These are phyloP conservation scores for Uloborus diversus DNA, from an alignment of 1,140 invertebrate species.

Conservation along the genomic window DNA sequence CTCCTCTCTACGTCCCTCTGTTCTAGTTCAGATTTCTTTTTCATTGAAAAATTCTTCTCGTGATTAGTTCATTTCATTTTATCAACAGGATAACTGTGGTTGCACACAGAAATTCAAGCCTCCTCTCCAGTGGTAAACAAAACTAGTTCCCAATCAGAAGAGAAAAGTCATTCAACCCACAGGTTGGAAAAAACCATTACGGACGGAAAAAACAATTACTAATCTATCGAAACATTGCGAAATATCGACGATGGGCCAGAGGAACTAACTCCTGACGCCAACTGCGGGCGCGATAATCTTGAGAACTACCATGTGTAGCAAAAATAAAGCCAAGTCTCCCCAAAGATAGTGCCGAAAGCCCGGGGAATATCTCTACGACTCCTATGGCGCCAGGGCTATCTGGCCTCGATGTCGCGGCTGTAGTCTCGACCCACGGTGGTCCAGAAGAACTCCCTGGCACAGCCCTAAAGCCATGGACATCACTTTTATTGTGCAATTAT, in stretches of 20 bases:
- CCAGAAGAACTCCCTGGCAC: not conserved
- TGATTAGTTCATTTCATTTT: too few relatives aligned
- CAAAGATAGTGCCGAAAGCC: conserved; percentile 22
- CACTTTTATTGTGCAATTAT: conserved; percentile 53
- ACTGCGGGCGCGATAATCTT: conserved; percentile 35
- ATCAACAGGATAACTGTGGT: too few relatives aligned
- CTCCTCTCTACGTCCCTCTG: too few relatives aligned
- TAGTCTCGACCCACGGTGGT: not conserved
- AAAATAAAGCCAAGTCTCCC: not conserved
- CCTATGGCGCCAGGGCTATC: conserved; percentile 43
- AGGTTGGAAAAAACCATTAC: too few relatives aligned
- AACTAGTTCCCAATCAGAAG: too few relatives aligned
- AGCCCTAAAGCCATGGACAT: not conserved
- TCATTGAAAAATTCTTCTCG: too few relatives aligned
- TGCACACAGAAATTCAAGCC: too few relatives aligned
- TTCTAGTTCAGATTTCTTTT: too few relatives aligned
- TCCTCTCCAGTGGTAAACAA: too few relatives aligned
- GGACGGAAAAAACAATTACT: conserved; percentile 22
- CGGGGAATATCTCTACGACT: conserved; percentile 48
- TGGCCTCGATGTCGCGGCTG: not conserved
- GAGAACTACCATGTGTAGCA: conserved; percentile 40
- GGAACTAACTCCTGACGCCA: conserved; percentile 26
- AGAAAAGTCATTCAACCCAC: too few relatives aligned
- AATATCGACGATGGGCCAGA: conserved; percentile 19
- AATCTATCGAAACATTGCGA: conserved; percentile 30